Evolutionary conservation across 2,113 vertebrate species (phyloP), one percentile per base, ranked within the genome.

Genomic region (Gallinago undulata): DNA sequence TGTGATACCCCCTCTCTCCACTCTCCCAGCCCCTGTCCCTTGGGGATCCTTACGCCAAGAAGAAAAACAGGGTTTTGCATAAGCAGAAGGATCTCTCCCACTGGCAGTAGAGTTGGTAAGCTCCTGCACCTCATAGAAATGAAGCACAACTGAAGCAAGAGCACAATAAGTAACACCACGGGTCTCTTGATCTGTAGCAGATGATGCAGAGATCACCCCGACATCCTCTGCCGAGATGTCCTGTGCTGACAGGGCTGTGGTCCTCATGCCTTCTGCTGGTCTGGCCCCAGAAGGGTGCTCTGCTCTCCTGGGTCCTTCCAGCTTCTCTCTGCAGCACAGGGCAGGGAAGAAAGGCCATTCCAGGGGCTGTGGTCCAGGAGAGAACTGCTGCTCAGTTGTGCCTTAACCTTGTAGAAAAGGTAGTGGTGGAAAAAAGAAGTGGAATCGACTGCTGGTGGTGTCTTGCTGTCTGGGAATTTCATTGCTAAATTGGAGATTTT

Each of bases 41-140:
- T 45, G 31, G 3, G 21, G 27, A 30, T 64, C 0, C 0, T 57
- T 45, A 21, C 0, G 0, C 22, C 9, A 25, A 53, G 60, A 55
- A 41, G 74, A 53, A 56, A 64, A 68, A 4, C 18, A 37, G 51
- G 47, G 23, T 37, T 77, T 39, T 48, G n/a, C 27, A 1, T 28
- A 19, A 69, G 45, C n/a, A 55, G 66, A 64, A 18, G 0, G 7
- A 14, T 89, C 50, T 89, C 15, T 59, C 6, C n/a, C n/a, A 30
- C n/a, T 69, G 62, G 16, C 45, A 17, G 30, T 2, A 41, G 57
- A 41, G 7, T 24, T 12, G 0, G 2, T 21, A 24, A 85, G 59
- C 59, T 62, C 15, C 1, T 22, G 12, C 17, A n/a, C 39, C 21
- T 48, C 24, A 13, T 39, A 37, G 31, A 31, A 77, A 21, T 19